Base-by-base conservation (phyloP, 2,797 vertebrate species). In the Schizopygopsis malacanthus region DNA sequence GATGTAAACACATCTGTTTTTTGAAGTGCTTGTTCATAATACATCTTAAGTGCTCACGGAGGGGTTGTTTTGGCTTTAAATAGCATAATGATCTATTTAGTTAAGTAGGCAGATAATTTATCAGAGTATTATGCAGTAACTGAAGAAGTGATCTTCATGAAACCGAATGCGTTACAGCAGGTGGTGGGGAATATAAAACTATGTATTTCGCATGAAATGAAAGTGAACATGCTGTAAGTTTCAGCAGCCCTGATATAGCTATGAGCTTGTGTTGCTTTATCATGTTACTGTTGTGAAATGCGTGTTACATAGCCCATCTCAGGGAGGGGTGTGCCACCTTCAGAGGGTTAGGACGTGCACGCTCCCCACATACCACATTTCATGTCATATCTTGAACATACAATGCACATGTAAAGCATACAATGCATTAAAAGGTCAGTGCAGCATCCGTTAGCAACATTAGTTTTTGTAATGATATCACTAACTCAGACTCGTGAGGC, bases 221-320 rank as follows among this genome's bases (percentile, higher is more conserved):
- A 79, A 79, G 52, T 25, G 25, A 52, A 47, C 39, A 25, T 52
- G 52, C 45, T 47, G 41, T 63, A 20, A 61, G 18, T 71, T 79
- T 59, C 67, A 72, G 52, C 61, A 20, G 10, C 37, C 47, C 15
- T 22, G 63, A 43, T 28, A 69, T 78, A 47, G 73, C 61, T 20
- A 18, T 9, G 37, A 56, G 82, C 18, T 79, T 59, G 83, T 45
- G 65, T 59, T 45, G 39, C 75, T 79, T 79, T 79, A 79, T 85
- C 65, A 72, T 72, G 28, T 85, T 85, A 85, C 83, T 80, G 25
- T 72, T 63, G 83, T 47, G 76, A 79, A 63, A 72, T 72, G 28
- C 37, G 20, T 85, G 76, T 61, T 71, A 72, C 83, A 61, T 70
- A 39, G 83, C 41, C 28, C 39, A 79, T 69, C 22, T 56, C n/a